These are phyloP conservation scores for Ibidorhyncha struthersii DNA, from an alignment of 2,113 vertebrate species.

Conservation along the genomic window DNA sequence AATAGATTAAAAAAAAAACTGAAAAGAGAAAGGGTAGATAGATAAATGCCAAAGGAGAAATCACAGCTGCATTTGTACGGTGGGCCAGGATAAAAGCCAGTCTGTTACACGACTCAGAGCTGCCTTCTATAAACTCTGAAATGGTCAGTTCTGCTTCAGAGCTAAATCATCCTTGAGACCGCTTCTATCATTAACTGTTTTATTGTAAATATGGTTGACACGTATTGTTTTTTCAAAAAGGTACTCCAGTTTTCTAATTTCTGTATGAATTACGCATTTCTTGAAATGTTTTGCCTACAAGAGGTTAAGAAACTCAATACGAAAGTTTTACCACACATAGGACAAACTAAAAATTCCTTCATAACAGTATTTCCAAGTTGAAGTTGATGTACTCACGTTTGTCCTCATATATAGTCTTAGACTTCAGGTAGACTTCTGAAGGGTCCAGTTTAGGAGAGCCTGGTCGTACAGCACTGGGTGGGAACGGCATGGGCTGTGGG, in stretches of 20 bases:
- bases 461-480: slow-evolving; percentile 77
- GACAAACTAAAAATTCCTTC: neutral
- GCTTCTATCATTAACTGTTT: neutral
- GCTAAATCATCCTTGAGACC: neutral
- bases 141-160: neutral
- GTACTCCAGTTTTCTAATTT: neutral
- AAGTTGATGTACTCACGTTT: slow-evolving; percentile 85
- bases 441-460: slow-evolving; percentile 92
- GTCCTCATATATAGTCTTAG: slow-evolving; percentile 90
- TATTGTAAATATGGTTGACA: neutral
- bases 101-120: neutral
- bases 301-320: neutral
- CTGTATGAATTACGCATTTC: neutral
- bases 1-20: neutral
- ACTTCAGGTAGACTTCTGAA: slow-evolving; percentile 94
- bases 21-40: neutral
- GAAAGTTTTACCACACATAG: neutral
- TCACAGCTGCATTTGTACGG: neutral
- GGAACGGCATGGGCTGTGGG: slow-evolving; percentile 85
- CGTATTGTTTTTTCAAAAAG: neutral
- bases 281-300: neutral
- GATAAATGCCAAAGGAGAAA: neutral
- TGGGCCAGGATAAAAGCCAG: neutral
- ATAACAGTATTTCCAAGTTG: neutral
- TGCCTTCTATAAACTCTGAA: neutral